A percentile compares a stretch with the other conserved stretches of the same genome.
These are phyloP conservation scores for Lampris megalopsis DNA, from an alignment of 2,113 vertebrate genomes.

Conservation along the genomic window DNA sequence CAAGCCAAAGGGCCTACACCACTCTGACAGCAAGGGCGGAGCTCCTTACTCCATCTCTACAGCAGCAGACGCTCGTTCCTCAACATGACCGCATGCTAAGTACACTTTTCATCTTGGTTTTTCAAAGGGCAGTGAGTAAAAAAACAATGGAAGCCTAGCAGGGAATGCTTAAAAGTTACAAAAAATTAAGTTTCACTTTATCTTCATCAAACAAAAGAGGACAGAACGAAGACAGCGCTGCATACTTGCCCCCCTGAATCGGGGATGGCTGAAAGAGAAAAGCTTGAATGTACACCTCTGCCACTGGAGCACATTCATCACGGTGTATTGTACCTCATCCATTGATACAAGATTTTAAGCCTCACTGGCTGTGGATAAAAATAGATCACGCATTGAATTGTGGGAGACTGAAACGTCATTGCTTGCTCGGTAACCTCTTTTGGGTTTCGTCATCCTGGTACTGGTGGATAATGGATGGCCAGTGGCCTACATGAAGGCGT, in stretches of 20 bases:
- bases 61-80: constrained; percentile 29
- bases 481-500: constrained; percentile 50
- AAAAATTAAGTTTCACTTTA: constrained; percentile 29
- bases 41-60: constrained; percentile 23
- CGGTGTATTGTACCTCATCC: constrained; percentile 52
- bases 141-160: constrained; percentile 27
- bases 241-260: constrained; percentile 37
- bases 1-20: constrained; percentile 46
- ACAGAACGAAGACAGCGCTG: constrained; percentile 43
- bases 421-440: constrained; percentile 54
- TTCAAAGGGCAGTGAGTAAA: constrained; percentile 19
- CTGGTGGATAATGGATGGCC: constrained; percentile 50
- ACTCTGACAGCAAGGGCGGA: constrained; percentile 29
- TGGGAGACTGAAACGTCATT: constrained; percentile 72
- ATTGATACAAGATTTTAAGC: constrained; percentile 78
- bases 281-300: constrained; percentile 51
- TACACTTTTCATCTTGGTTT: constrained; percentile 35
- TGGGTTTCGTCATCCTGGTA: constrained; percentile 69
- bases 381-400: constrained; percentile 63
- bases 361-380: constrained; percentile 74
- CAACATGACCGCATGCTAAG: constrained; percentile 58
- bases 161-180: constrained; percentile 17
- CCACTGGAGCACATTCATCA: constrained; percentile 63
- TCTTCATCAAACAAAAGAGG: constrained; percentile 34
- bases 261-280: constrained; percentile 18